These are phyloP conservation scores for Enteromius paludinosus DNA, from an alignment of 2,797 vertebrate genomes.

Conservation along the genomic window DNA sequence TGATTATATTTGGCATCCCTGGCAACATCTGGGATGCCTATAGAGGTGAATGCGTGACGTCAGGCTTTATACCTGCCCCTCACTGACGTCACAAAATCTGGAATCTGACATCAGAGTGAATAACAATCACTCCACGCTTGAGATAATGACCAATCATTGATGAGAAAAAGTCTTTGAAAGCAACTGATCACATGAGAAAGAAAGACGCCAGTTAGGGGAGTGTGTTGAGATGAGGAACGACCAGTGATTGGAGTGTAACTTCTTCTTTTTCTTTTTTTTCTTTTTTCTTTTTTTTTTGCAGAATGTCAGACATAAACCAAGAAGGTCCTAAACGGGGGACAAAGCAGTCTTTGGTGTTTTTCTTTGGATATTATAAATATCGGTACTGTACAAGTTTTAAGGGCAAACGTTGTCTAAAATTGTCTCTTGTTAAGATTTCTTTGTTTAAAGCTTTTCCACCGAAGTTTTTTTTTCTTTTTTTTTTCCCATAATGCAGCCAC, in stretches of 20 bases:
- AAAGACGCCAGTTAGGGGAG: constrained; percentile 72
- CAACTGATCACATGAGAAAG: constrained; percentile 81
- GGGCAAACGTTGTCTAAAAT: constrained; percentile 86
- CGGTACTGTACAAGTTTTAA: constrained; percentile 85
- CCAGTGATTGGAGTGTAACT: constrained; percentile 76
- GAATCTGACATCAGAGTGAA: constrained; percentile 64
- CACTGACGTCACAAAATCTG: constrained; percentile 66
- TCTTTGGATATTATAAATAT: constrained; percentile 99
- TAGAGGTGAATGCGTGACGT: constrained; percentile 34
- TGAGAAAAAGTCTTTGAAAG: constrained; percentile 74
- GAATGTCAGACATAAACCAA: constrained; percentile 86
- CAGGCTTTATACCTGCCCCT: constrained; percentile 69
- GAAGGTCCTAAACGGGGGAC: constrained; percentile 90
- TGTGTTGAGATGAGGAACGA: constrained; percentile 82
- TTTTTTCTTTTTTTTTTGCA: constrained; percentile 75
- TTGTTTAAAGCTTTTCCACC: constrained; percentile 99
- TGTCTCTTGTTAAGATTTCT: constrained; percentile 83
- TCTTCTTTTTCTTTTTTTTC: constrained; percentile 75
- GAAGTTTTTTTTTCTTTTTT: constrained; percentile 79
- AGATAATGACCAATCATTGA: constrained; percentile 81
- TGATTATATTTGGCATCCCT: constrained; percentile 63
- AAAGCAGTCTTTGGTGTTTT: constrained; percentile 98
- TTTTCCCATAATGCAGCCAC: constrained; percentile 80
- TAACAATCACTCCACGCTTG: constrained; percentile 74
- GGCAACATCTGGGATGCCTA: constrained; percentile 75